A percentile compares a stretch with the other conserved stretches of the same genome.
These are phyloP conservation scores for Circaetus gallicus DNA, from an alignment of 2,113 vertebrate species.

Conservation along the genomic window DNA sequence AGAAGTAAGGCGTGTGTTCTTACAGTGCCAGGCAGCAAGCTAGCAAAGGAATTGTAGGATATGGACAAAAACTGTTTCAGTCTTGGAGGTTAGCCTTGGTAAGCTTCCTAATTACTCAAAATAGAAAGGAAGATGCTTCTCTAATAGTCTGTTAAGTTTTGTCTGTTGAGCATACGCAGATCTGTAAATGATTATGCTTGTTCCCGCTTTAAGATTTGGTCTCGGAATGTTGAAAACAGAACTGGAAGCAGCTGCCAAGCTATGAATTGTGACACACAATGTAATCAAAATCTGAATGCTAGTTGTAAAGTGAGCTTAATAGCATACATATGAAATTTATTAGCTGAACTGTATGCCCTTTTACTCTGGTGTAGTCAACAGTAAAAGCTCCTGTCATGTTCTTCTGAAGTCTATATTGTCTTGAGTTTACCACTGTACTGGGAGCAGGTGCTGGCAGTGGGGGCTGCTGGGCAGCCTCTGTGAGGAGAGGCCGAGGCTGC, in stretches of 20 bases:
- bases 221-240: neutral
- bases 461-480: neutral
- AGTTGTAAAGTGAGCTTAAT: neutral
- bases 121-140: neutral
- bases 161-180: neutral
- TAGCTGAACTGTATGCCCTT: neutral
- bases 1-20: neutral
- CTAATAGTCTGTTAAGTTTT: neutral
- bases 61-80: neutral
- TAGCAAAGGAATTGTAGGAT: neutral
- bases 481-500: neutral
- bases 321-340: neutral
- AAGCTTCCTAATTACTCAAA: neutral
- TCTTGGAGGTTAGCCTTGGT: neutral
- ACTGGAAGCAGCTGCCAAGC: neutral
- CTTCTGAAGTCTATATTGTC: neutral
- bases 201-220: neutral
- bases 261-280: neutral
- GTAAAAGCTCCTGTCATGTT: neutral
- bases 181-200: neutral
- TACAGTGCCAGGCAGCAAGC: neutral
- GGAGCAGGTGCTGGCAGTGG: neutral
- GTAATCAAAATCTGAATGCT: neutral
- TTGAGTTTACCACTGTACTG: neutral
- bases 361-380: neutral